Conservation (phyloP, 2,888 invertebrate genomes). For the Nomada lathburiana region DNA sequence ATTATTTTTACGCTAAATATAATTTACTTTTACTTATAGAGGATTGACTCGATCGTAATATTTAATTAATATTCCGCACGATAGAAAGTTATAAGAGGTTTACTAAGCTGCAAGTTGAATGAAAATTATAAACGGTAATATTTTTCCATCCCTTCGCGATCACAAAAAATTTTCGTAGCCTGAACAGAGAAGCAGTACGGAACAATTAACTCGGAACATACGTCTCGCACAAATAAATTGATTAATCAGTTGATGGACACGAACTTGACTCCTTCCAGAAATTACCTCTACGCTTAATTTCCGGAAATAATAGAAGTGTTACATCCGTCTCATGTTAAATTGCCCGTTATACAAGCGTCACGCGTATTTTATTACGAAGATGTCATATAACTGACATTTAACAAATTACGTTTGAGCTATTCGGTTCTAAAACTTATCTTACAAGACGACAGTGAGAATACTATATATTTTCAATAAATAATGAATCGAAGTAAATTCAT, state of each 20-base stretch:
- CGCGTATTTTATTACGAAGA: not conserved
- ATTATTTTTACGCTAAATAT: not conserved
- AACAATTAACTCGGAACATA: slow-evolving; percentile 27
- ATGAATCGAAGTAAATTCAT: too few relatives aligned
- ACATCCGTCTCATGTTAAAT: slow-evolving; percentile 10
- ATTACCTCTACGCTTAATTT: slow-evolving; percentile 11
- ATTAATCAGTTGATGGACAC: slow-evolving; percentile 2
- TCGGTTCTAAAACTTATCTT: too few relatives aligned
- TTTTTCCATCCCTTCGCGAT: not conserved
- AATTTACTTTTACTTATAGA: not conserved
- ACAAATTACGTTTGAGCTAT: not conserved
- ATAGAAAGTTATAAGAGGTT: too few relatives aligned
- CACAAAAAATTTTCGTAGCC: not conserved
- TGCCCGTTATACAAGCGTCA: not conserved
- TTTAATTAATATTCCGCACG: too few relatives aligned
- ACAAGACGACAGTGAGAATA: too few relatives aligned
- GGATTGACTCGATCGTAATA: too few relatives aligned
- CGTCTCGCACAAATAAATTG: slow-evolving; percentile 35
- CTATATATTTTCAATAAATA: too few relatives aligned
- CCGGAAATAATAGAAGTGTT: not conserved
- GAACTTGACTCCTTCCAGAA: slow-evolving; percentile 8
- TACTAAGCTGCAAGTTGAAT: too few relatives aligned
- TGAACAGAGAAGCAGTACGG: not conserved
- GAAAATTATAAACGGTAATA: not conserved
- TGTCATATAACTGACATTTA: not conserved